Evolutionary conservation across 2,797 vertebrate genomes (phyloP).

Genomic region (Pachyuromys duprasi): DNA sequence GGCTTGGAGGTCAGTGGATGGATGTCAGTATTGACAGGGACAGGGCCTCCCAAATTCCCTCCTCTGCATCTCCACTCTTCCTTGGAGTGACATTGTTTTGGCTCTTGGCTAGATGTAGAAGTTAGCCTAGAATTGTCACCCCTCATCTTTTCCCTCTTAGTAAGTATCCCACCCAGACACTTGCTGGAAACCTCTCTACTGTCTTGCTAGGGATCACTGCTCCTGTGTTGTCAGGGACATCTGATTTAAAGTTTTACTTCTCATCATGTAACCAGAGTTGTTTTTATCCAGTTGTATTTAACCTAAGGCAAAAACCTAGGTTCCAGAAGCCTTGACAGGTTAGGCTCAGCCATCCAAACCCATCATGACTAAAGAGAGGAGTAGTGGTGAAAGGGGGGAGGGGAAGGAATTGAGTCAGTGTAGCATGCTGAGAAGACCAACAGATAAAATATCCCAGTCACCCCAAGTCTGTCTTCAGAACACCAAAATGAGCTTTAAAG

Average conservation of each 20-base stretch:
- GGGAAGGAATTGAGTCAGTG: not conserved
- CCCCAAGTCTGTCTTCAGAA: not conserved
- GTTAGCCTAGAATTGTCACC: not conserved
- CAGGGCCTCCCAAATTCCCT: not conserved
- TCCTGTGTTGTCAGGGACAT: constrained; percentile 47
- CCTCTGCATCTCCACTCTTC: constrained; percentile 63
- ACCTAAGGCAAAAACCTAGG: too few species aligned
- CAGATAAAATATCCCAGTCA: not conserved
- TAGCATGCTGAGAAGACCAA: not conserved
- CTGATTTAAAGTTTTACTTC: constrained; percentile 75
- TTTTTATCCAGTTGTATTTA: too few species aligned
- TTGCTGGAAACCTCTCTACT: not conserved
- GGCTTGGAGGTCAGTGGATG: not conserved
- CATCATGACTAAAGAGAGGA: not conserved
- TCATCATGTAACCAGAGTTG: constrained; percentile 17
- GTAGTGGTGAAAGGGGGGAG: not conserved
- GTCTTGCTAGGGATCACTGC: not conserved
- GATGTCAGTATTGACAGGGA: not conserved
- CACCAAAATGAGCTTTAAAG: not conserved
- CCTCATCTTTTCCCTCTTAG: not conserved
- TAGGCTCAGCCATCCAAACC: not conserved
- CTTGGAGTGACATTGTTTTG: constrained; percentile 39
- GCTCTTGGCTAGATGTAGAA: not conserved
- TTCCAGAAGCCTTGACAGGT: not conserved
- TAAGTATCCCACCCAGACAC: not conserved